Conservation (phyloP, 2,113 vertebrate species). For the Pipa parva region DNA sequence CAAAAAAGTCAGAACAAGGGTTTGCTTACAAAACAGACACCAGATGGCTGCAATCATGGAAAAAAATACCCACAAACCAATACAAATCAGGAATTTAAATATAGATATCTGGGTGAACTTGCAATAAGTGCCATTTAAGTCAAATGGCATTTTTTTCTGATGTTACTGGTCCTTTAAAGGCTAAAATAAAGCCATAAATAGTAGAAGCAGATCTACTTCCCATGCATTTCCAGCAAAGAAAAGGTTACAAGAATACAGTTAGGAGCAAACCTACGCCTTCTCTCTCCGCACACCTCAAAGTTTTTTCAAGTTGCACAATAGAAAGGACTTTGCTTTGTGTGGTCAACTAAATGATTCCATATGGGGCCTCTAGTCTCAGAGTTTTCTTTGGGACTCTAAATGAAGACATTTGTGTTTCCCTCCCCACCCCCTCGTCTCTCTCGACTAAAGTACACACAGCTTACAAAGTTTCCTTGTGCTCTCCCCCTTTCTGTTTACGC, state of each 20-base stretch:
- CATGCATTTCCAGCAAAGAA: neutral
- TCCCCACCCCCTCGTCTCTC: conserved; percentile 30
- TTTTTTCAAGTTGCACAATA: conserved; percentile 25
- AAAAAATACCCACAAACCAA: too few species aligned
- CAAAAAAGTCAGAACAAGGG: too few species aligned
- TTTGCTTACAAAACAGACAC: too few species aligned
- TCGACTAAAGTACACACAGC: conserved; percentile 38
- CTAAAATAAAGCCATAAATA: too few species aligned
- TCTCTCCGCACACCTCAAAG: conserved; percentile 13
- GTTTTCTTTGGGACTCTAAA: conserved; percentile 40
- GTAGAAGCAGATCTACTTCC: neutral
- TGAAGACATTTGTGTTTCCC: conserved; percentile 37
- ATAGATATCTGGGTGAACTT: too few species aligned
- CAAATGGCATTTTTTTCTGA: too few species aligned
- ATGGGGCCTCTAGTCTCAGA: conserved; percentile 36
- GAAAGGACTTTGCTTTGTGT: conserved; percentile 33
- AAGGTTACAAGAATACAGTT: neutral
- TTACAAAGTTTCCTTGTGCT: conserved; percentile 32
- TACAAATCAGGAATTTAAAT: too few species aligned
- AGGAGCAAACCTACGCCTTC: neutral
- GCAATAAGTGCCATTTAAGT: too few species aligned
- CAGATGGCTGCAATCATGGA: too few species aligned
- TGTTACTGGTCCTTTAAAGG: too few species aligned
- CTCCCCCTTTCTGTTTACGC: conserved; percentile 31
- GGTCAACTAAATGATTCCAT: conserved; percentile 41